Percentiles rank a stretch among this genome's conserved stretches.
Evolutionary conservation across 2,888 invertebrate genomes (phyloP).

Genomic region (Trichogramma dendrolimi): DNA sequence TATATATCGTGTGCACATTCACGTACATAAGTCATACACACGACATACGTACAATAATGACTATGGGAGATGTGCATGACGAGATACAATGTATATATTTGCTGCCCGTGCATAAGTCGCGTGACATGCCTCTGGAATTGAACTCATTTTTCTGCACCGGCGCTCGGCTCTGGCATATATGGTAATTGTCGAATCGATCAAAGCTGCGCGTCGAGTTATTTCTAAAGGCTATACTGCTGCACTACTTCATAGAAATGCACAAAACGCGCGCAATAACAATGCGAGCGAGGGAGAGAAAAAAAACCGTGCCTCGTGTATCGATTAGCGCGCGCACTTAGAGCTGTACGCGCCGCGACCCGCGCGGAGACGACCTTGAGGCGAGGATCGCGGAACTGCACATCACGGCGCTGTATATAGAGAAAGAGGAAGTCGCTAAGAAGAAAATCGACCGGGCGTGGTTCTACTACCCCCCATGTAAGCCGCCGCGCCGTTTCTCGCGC

Average conservation of each 20-base stretch:
- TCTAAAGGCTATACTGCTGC: neutral
- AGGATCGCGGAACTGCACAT: no score
- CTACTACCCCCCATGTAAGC: no score
- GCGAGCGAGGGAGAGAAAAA: neutral
- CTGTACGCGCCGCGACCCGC: neutral
- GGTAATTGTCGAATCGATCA: slow-evolving; percentile 27
- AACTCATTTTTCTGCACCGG: no score
- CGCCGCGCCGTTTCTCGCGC: no score
- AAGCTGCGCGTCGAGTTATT: slow-evolving; percentile 4
- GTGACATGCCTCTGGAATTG: neutral
- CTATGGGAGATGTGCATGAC: slow-evolving; percentile 1
- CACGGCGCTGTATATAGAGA: no score
- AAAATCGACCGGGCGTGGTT: no score
- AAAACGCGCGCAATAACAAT: slow-evolving; percentile 25
- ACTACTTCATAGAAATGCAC: slow-evolving; percentile 15
- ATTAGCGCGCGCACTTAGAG: slow-evolving; percentile 3
- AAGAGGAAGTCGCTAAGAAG: no score
- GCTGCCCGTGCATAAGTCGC: neutral
- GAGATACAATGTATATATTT: slow-evolving; percentile 1
- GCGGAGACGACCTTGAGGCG: no score
- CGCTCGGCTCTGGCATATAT: no score
- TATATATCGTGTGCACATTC: no score
- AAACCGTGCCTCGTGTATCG: slow-evolving; percentile 5
- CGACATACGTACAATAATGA: no score
- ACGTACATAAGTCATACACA: no score